phyloP scores from a whole-genome alignment of 2,888 invertebrate species.

The Dichetophora obliterata region DNA sequence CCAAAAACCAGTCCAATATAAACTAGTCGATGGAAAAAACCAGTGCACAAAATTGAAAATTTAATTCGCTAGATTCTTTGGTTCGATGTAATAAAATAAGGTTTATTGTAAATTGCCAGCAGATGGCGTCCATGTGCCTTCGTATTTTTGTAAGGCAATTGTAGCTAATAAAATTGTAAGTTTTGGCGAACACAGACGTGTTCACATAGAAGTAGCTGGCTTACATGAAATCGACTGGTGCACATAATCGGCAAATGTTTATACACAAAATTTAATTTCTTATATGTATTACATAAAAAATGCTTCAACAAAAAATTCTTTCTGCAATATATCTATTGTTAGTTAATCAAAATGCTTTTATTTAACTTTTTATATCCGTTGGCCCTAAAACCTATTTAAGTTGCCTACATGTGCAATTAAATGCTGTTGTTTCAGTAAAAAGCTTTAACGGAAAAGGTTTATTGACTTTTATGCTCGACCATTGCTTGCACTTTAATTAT shows the following conservation, averaged over 20 bases:
- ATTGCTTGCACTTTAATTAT: slow-evolving; percentile 2
- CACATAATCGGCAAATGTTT: background rate
- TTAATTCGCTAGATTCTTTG: slow-evolving; percentile 6
- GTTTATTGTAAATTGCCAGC: slow-evolving; percentile 24
- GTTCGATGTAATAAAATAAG: slow-evolving; percentile 7
- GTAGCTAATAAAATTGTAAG: background rate
- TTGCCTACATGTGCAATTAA: slow-evolving; percentile 7
- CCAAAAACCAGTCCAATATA: background rate
- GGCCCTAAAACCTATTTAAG: no score
- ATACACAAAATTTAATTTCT: background rate
- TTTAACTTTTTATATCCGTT: no score
- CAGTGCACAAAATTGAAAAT: slow-evolving; percentile 10
- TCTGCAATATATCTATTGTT: no score
- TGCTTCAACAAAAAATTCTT: no score
- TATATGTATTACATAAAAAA: no score
- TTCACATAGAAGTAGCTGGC: background rate
- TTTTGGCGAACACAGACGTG: background rate
- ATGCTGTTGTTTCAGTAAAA: background rate
- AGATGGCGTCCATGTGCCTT: slow-evolving; percentile 5
- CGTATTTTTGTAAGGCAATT: background rate
- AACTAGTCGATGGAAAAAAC: background rate
- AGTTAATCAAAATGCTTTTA: no score
- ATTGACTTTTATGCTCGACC: slow-evolving; percentile 26
- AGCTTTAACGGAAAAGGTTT: slow-evolving; percentile 17
- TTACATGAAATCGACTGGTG: background rate